phyloP scores from a whole-genome alignment of 1,140 invertebrate species.

The Pygmarrhopalites habei region DNA sequence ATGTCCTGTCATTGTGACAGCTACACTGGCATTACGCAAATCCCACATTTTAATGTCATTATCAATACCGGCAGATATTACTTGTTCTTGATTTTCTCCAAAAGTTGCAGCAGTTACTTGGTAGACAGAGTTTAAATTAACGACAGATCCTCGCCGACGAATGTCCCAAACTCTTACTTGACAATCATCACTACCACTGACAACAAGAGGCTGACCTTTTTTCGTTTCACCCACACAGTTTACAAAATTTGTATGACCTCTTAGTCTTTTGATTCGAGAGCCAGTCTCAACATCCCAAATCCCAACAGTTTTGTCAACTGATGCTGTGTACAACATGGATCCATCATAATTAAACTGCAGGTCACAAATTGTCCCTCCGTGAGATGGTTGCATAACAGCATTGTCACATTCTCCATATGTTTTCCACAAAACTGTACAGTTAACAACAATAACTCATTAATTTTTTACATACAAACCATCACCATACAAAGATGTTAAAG shows the following conservation, averaged over 20 bases:
- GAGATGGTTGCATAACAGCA: conserved; percentile 75
- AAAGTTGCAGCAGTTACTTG: conserved; percentile 86
- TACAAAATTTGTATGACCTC: conserved; percentile 77
- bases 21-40: conserved; percentile 76
- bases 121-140: conserved; percentile 74
- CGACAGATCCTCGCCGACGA: conserved; percentile 66
- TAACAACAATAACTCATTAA: not conserved
- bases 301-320: conserved; percentile 89
- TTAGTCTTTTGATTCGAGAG: conserved; percentile 76
- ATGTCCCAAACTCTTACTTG: conserved; percentile 86
- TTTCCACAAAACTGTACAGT: conserved; percentile 72
- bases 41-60: conserved; percentile 99
- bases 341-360: conserved; percentile 93
- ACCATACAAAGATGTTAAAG: not conserved
- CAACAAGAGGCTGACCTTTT: conserved; percentile 78
- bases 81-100: conserved; percentile 90
- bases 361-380: conserved; percentile 95
- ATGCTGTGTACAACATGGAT: conserved; percentile 77
- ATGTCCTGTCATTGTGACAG: conserved; percentile 80
- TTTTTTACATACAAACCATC: no score
- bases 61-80: conserved; percentile 86
- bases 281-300: conserved; percentile 91
- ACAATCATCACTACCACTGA: conserved; percentile 91
- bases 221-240: conserved; percentile 74
- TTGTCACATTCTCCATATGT: conserved; percentile 98